phyloP scores from a whole-genome alignment of 2,888 invertebrate genomes.

The Phytoseiulus persimilis region DNA sequence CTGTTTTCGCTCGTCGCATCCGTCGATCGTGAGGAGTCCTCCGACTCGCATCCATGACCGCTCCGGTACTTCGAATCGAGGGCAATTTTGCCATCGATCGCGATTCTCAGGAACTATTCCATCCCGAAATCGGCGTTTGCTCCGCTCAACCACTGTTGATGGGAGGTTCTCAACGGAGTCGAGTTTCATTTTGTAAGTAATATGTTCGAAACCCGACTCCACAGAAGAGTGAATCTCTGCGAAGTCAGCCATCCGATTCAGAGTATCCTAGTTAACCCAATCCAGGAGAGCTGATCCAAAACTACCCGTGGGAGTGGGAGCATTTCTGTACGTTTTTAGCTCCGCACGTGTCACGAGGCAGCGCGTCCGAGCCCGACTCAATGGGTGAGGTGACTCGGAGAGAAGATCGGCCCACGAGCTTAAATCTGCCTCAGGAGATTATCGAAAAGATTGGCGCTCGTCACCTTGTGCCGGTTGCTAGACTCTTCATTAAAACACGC shows the following conservation, averaged over 20 bases:
- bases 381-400: background rate
- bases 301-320: background rate
- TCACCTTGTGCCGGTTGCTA: background rate
- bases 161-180: background rate
- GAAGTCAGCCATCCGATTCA: background rate
- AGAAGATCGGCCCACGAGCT: background rate
- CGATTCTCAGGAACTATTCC: no score
- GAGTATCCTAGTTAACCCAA: background rate
- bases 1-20: no score
- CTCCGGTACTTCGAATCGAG: no score
- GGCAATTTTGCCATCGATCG: no score
- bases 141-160: background rate
- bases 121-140: no score
- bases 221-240: background rate
- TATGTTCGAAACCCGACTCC: background rate
- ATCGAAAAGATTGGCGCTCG: background rate
- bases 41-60: no score
- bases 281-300: background rate
- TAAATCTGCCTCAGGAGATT: background rate
- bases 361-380: background rate
- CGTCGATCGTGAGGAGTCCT: no score
- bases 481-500: background rate
- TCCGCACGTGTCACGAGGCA: slow-evolving; percentile 5
- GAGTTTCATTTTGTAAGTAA: background rate
- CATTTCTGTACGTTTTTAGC: slow-evolving; percentile 18